These are phyloP conservation scores for Beroe ovata DNA, from an alignment of 37 sponge, comb jelly and placozoan species.

Conservation along the genomic window DNA sequence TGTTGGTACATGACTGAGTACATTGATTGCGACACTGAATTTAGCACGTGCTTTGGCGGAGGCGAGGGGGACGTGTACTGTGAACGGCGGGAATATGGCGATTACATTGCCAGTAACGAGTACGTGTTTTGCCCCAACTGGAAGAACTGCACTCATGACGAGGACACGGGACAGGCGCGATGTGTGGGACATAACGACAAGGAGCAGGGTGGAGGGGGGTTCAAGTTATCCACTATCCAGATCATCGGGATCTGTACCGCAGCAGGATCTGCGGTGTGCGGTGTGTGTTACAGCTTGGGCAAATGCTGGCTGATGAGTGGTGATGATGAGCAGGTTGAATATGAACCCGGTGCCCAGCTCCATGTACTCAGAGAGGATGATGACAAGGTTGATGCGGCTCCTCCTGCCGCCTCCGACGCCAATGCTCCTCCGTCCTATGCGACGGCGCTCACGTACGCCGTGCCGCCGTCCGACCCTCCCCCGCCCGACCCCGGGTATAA, in stretches of 20 bases:
- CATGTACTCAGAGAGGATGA: too few relatives aligned
- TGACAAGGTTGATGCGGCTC: too few relatives aligned
- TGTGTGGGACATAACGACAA: background rate
- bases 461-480: background rate
- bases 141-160: background rate
- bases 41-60: background rate
- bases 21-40: background rate
- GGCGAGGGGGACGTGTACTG: background rate
- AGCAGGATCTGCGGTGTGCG: background rate
- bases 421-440: too few relatives aligned
- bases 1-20: background rate
- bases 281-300: background rate
- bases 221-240: background rate
- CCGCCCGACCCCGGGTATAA: background rate
- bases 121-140: background rate
- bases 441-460: background rate
- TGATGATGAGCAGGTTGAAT: background rate
- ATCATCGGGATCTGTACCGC: background rate
- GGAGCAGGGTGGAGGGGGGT: background rate
- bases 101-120: background rate
- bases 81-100: background rate
- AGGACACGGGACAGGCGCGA: background rate
- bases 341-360: background rate
- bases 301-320: background rate
- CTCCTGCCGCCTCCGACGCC: too few relatives aligned